A percentile compares a stretch with the other conserved stretches of the same genome.
Conservation (phyloP, 1,140 invertebrate species). For the Brachionus manjavacas region DNA sequence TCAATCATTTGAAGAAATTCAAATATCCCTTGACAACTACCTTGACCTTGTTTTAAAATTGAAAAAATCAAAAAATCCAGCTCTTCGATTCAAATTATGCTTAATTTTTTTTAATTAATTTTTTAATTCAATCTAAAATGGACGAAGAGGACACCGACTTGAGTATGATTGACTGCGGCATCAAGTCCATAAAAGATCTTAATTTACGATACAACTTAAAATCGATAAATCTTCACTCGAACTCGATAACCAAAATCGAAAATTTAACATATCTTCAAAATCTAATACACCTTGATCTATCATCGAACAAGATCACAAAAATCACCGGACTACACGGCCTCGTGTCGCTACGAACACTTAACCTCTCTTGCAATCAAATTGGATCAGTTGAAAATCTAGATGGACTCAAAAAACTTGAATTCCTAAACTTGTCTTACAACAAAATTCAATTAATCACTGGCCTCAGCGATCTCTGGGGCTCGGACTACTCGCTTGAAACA, state of each 20-base stretch:
- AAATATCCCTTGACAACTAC: constrained; percentile 3
- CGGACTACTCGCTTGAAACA: constrained; percentile 30
- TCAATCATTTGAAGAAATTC: background rate
- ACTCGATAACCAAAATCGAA: constrained; percentile 62
- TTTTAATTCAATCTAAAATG: background rate
- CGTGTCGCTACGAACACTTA: constrained; percentile 77
- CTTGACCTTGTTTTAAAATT: background rate
- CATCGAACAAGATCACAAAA: constrained; percentile 88
- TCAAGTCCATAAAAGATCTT: constrained; percentile 26
- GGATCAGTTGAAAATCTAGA: constrained; percentile 82
- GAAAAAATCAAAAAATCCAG: constrained; percentile 11
- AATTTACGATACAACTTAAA: constrained; percentile 45
- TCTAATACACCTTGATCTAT: constrained; percentile 71
- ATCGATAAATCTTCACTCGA: constrained; percentile 87
- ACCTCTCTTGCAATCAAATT: constrained; percentile 87
- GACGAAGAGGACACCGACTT: constrained; percentile 17
- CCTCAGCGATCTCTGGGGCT: constrained; percentile 29
- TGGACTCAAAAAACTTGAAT: constrained; percentile 70
- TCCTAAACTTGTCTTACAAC: constrained; percentile 91
- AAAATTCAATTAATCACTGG: constrained; percentile 62
- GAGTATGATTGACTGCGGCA: constrained; percentile 35
- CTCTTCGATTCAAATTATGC: background rate
- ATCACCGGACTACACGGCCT: constrained; percentile 79
- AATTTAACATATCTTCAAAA: constrained; percentile 50
- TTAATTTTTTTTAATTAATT: background rate